Percentiles rank a stretch among this genome's conserved stretches.
Conservation (phyloP, 2,113 vertebrate species). For the Eudyptes chrysolophus region DNA sequence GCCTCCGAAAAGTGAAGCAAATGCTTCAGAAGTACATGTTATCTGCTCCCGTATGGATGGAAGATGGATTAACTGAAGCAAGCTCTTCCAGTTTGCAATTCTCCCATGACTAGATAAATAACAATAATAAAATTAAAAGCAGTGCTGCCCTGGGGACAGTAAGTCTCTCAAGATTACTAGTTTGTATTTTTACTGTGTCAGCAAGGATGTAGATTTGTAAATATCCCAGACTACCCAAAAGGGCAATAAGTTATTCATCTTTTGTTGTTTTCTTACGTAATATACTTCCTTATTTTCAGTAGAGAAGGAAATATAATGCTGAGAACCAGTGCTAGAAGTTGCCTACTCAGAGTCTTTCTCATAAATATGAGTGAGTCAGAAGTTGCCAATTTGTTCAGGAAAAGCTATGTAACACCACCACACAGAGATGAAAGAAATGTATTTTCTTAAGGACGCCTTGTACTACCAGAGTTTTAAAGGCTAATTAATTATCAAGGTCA, state of each 20-base stretch:
- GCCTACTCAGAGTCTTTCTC: conserved; percentile 76
- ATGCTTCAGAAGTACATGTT: neutral
- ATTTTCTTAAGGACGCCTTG: conserved; percentile 70
- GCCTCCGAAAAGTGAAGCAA: neutral
- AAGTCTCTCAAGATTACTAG: conserved; percentile 24
- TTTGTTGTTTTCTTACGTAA: conserved; percentile 75
- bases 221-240: conserved; percentile 67
- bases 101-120: neutral
- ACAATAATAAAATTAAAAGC: neutral
- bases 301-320: conserved; percentile 79
- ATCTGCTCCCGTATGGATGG: neutral
- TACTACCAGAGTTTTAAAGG: conserved; percentile 64
- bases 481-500: conserved; percentile 69
- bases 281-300: conserved; percentile 79
- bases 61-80: neutral
- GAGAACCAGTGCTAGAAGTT: conserved; percentile 76
- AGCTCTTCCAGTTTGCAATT: neutral
- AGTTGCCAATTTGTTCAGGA: conserved; percentile 70
- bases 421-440: conserved; percentile 77
- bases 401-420: conserved; percentile 58
- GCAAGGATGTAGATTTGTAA: conserved; percentile 67
- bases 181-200: conserved; percentile 46
- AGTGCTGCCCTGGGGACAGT: neutral
- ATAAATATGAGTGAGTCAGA: conserved; percentile 72
- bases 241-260: conserved; percentile 72